A percentile compares a stretch with the other conserved stretches of the same genome.
Evolutionary conservation across 1,140 invertebrate species (phyloP).

Genomic region (Oscheius sp.): DNA sequence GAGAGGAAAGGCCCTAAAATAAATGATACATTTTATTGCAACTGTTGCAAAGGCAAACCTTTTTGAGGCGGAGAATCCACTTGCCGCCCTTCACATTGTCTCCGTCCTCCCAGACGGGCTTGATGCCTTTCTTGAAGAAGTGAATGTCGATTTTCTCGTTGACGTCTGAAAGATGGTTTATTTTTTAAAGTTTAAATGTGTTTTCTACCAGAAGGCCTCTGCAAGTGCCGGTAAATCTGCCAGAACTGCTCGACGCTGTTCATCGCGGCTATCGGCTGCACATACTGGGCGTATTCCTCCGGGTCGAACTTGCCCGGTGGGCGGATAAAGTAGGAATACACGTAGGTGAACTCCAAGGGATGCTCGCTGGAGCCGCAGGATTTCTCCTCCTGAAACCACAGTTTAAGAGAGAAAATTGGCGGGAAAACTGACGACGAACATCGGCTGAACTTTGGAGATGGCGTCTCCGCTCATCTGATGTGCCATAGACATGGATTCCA

Average conservation of each 20-base stretch:
- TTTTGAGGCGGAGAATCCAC: slow-evolving; percentile 78
- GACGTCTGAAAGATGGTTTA: slow-evolving; percentile 39
- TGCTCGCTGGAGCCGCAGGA: slow-evolving; percentile 71
- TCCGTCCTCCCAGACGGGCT: slow-evolving; percentile 77
- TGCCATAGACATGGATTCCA: no score
- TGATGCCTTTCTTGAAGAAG: slow-evolving; percentile 95
- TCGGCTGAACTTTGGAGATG: slow-evolving; percentile 1
- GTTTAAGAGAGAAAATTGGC: neutral
- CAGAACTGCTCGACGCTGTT: slow-evolving; percentile 90
- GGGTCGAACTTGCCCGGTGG: slow-evolving; percentile 69
- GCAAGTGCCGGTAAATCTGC: slow-evolving; percentile 85
- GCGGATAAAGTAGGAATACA: slow-evolving; percentile 81
- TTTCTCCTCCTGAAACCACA: slow-evolving; percentile 26
- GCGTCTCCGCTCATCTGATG: no score
- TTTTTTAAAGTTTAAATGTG: neutral
- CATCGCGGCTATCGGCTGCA: slow-evolving; percentile 73
- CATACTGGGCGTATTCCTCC: slow-evolving; percentile 73
- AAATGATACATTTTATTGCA: slow-evolving; percentile 63
- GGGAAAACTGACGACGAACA: slow-evolving; percentile 3
- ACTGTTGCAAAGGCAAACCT: no score
- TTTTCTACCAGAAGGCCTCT: slow-evolving; percentile 71
- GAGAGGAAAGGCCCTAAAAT: slow-evolving; percentile 77
- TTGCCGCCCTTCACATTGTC: slow-evolving; percentile 92
- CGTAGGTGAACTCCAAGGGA: slow-evolving; percentile 81
- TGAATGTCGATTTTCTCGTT: slow-evolving; percentile 88